A percentile compares a stretch with the other conserved stretches of the same genome.
Conservation (phyloP, 2,797 vertebrate genomes). For the Peromyscus eremicus region DNA sequence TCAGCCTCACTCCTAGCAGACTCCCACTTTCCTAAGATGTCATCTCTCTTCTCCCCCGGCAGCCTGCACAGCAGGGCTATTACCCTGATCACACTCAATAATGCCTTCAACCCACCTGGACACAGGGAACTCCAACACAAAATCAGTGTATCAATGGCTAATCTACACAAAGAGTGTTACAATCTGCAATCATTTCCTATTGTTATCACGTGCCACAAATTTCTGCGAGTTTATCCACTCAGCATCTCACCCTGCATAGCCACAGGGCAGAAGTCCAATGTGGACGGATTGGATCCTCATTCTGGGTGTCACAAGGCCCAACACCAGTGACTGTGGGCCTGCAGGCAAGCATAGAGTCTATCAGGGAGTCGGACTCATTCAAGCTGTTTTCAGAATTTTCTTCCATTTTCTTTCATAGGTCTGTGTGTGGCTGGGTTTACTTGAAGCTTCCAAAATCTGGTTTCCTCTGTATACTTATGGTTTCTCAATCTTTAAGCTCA, state of each 20-base stretch:
- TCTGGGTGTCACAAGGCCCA: neutral
- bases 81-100: neutral
- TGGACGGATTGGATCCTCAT: neutral
- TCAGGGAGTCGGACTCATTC: neutral
- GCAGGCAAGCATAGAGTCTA: fast-evolving
- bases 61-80: neutral
- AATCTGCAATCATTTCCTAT: fast-evolving
- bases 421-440: fast-evolving
- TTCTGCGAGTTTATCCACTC: too few species aligned
- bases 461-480: too few species aligned
- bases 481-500: neutral
- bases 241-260: too few species aligned
- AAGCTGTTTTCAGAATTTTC: too few species aligned
- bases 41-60: fast-evolving
- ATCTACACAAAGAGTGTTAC: neutral
- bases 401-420: fast-evolving
- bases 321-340: fast-evolving
- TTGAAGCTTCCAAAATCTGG: fast-evolving
- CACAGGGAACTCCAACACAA: neutral
- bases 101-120: neutral
- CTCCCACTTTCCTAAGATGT: too few species aligned
- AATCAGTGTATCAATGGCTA: neutral
- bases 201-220: neutral
- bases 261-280: neutral
- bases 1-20: neutral